These are phyloP conservation scores for human (Homo sapiens) DNA, from an alignment of 2,113 vertebrate species.

Conservation along the genomic window DNA sequence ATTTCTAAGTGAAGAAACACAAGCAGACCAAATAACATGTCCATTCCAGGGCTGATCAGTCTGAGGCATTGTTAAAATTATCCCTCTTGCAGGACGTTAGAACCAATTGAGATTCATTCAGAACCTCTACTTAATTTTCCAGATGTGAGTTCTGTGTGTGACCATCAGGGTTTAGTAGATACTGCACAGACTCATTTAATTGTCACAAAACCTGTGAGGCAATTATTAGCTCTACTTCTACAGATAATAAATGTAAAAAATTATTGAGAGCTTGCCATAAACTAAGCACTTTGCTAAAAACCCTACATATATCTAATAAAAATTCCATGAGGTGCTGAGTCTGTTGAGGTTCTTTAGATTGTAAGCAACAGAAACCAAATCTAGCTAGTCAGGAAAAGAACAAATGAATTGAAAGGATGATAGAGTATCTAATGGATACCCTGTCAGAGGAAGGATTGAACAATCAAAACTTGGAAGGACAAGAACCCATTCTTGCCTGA, in stretches of 20 bases:
- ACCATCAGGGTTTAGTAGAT: background rate
- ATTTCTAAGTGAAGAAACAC: constrained; percentile 4
- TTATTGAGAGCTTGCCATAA: background rate
- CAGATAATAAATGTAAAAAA: background rate
- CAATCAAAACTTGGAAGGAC: background rate
- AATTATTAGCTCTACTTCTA: background rate
- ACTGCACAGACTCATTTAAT: background rate
- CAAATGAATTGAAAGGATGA: background rate
- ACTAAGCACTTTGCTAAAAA: background rate
- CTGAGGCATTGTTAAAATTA: background rate
- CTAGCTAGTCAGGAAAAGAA: background rate
- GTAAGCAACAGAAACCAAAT: background rate
- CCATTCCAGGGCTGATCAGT: background rate
- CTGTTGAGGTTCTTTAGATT: background rate
- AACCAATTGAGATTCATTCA: background rate
- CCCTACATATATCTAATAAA: background rate
- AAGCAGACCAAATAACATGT: background rate
- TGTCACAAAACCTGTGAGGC: background rate
- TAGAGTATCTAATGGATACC: background rate
- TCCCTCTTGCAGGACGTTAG: background rate
- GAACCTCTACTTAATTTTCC: background rate
- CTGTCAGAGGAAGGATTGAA: background rate
- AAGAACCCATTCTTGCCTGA: background rate
- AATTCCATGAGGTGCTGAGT: background rate
- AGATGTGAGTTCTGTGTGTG: background rate